Base-by-base conservation (phyloP, 2,797 vertebrate genomes). In the Echeneis naucrates region DNA sequence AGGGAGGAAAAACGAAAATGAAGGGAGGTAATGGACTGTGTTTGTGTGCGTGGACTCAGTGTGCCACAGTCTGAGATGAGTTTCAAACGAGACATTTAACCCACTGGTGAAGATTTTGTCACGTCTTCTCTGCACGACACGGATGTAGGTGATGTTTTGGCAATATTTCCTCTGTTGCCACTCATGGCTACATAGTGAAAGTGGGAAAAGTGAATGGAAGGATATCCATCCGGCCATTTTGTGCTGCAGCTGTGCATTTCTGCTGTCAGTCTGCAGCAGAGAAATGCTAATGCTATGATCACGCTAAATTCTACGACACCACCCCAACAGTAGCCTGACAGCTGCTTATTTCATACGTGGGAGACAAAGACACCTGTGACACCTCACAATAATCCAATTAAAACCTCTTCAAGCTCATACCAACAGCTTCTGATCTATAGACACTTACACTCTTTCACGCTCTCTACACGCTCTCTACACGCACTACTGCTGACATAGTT, bases 1-100 rank as follows among this genome's bases (percentile, higher is more conserved):
- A 44, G 40, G 42, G 53, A 32, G 48, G 27, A 60, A 56, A 45
- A 55, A n/a, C n/a, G 33, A 14, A 58, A 52, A 44, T 59, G 40
- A 61, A 48, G 51, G 63, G 24, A 54, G 21, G 57, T 35, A 45
- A 57, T 50, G 4, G 23, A 13, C 16, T 17, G 14, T 17, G 8
- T 59, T 6, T 59, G 3, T 23, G 3, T 47, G n/a, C 23, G 47
- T 19, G 19, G 21, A 19, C 19, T 3, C 6, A 12, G 12, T 45
- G 33, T 8, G 47, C 52, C 14, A 52, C 21, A 13, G 26, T 8
- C 63, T 72, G 24, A 12, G 32, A 55, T 45, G 42, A 33, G 26
- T 35, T 12, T 52, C 19, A 52, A 24, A 71, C 9, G 2, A 53
- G 32, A 40, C 44, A 44, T 54, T 60, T 44, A 40, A 37, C 23